Percentiles rank a stretch among this genome's conserved stretches.
These are phyloP conservation scores for Spisula subtruncata DNA, from an alignment of 2,888 invertebrate species.

Conservation along the genomic window DNA sequence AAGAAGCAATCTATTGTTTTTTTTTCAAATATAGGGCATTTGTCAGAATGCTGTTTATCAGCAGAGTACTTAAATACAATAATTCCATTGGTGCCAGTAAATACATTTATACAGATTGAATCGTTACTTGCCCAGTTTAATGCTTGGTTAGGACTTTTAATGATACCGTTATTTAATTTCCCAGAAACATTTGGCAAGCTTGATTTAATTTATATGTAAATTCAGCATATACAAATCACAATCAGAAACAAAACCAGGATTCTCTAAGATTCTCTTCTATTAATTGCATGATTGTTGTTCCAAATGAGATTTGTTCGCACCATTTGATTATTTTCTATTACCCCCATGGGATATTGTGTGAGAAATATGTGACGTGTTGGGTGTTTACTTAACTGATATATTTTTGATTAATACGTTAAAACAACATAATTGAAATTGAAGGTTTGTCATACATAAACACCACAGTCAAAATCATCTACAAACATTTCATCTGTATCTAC, in stretches of 20 bases:
- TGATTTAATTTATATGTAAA: conserved; percentile 22
- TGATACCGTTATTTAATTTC: not conserved
- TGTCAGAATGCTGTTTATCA: no score
- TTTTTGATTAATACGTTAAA: no score
- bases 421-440: no score
- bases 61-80: no score
- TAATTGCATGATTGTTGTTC: not conserved
- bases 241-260: not conserved
- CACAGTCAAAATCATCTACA: no score
- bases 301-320: conserved; percentile 8
- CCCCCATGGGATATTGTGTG: not conserved
- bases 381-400: not conserved
- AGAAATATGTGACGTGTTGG: not conserved
- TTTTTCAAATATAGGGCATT: no score
- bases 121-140: not conserved
- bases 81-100: no score
- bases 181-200: not conserved
- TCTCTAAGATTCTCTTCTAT: not conserved
- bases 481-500: no score
- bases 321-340: not conserved
- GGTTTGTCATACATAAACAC: no score
- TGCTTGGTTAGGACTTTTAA: not conserved
- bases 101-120: not conserved
- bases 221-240: not conserved
- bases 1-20: no score